These are phyloP conservation scores for Pagetopsis macropterus DNA, from an alignment of 2,797 vertebrate genomes.

Conservation along the genomic window DNA sequence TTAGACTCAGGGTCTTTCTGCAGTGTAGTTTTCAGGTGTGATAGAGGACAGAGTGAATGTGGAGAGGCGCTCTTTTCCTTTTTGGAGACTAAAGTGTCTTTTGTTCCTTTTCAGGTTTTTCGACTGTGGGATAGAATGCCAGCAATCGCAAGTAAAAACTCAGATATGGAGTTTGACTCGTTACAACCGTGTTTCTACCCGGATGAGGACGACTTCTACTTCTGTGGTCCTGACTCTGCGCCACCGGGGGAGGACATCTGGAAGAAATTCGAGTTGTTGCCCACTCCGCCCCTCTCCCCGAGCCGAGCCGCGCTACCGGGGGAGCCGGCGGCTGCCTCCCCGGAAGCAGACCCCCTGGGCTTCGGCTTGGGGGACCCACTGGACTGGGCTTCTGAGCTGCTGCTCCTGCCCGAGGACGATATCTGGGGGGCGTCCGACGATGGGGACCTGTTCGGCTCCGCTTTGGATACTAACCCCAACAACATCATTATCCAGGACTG, in stretches of 20 bases:
- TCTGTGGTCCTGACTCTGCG: conserved; percentile 94
- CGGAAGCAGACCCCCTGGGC: conserved; percentile 76
- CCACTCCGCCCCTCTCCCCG: conserved; percentile 94
- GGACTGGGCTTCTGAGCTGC: conserved; percentile 93
- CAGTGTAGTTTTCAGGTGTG: conserved; percentile 66
- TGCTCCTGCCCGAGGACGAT: conserved; percentile 92
- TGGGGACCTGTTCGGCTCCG: conserved; percentile 86
- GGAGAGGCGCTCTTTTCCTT: conserved; percentile 19
- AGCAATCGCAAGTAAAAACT: conserved; percentile 92
- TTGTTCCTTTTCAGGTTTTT: conserved; percentile 66
- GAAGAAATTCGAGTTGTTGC: conserved; percentile 99
- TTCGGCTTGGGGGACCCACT: conserved; percentile 87
- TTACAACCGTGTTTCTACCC: conserved; percentile 98
- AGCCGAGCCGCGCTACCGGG: conserved; percentile 91
- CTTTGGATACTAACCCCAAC: conserved; percentile 88
- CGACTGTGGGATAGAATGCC: conserved; percentile 87
- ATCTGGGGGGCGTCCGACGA: conserved; percentile 88
- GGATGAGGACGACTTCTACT: conserved; percentile 98
- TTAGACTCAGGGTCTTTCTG: conserved; percentile 51
- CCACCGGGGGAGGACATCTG: conserved; percentile 99
- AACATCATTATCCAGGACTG: conserved; percentile 98
- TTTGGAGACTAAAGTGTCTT: conserved; percentile 45
- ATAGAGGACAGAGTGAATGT: conserved; percentile 10
- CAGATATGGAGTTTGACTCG: conserved; percentile 97
- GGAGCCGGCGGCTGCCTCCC: conserved; percentile 80